Evolutionary conservation across 2,888 invertebrate genomes (phyloP), one percentile per base, ranked within the genome.

Genomic region (Mythimna albipuncta): DNA sequence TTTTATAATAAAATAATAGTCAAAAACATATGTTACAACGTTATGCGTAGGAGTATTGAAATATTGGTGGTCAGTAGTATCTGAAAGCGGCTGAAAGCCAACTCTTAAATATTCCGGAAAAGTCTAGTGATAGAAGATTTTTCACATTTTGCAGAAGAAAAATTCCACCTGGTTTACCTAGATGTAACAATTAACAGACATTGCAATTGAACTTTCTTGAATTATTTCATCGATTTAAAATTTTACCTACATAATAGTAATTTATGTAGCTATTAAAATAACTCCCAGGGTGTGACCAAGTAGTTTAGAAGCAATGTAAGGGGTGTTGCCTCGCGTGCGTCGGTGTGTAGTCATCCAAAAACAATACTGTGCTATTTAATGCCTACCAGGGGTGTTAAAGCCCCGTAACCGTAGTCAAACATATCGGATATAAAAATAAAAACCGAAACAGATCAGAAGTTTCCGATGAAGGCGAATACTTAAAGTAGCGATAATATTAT

Each of bases 221-320:
- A 35, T 32, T 26, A 19, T 19, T 19, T 2, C 35, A 35, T 32
- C 32, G 32, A 13, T 32, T 58, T 35, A 32, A 58, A 58, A 35
- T 52, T n/a, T 52, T 52, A 7, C 50, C n/a, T 52, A 52, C 44
- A 44, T 50, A 19, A 50, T 19, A 50, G 19, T 50, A 19, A 35
- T 32, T 41, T 50, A 55, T 9, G 16, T 41, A 32, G 47, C 16
- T 38, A 32, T 63, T 10, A 69, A 59, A 32, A 13, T 63, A 58
- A 62, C 65, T 54, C 50, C 50, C 2, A 50, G 55, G 63, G 79
- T 79, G 79, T 55, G 19, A 74, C 67, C 59, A 52, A 58, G 58
- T 44, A 41, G 38, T 57, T 72, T 32, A 64, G n/a, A 50, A 6
- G 55, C n/a, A 13, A 19, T 41, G 32, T 52, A 52, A 26, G 47